Conservation (phyloP, 2,888 invertebrate species). For the Sarcophaga variegata region DNA sequence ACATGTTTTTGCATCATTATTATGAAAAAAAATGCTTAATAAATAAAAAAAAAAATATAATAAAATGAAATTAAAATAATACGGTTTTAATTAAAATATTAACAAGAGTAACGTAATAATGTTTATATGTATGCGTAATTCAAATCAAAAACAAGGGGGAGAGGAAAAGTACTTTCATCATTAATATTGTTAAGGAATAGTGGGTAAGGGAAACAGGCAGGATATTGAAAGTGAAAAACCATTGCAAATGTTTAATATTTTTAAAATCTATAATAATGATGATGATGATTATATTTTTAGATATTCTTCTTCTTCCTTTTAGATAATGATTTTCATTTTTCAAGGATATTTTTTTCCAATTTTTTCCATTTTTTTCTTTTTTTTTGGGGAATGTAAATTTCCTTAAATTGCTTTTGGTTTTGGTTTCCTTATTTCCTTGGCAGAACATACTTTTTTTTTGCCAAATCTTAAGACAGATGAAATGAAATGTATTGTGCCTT, state of each 20-base stretch:
- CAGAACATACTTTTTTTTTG: neutral
- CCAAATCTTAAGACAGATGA: neutral
- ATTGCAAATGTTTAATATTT: constrained; percentile 37
- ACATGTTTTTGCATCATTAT: constrained; percentile 4
- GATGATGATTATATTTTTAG: constrained; percentile 40
- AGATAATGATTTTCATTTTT: constrained; percentile 56
- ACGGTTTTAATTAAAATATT: constrained; percentile 1
- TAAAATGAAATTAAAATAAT: neutral
- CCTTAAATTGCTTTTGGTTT: neutral
- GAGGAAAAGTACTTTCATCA: neutral
- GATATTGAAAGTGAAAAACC: constrained; percentile 38
- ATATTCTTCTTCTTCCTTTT: neutral
- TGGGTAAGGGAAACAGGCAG: neutral
- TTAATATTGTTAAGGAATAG: neutral
- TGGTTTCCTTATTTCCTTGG: constrained; percentile 7
- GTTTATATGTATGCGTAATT: neutral
- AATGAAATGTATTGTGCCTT: constrained; percentile 29
- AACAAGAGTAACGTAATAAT: neutral
- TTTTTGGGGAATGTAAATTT: neutral
- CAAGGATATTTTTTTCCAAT: constrained; percentile 31
- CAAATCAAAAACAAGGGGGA: neutral
- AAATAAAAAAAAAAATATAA: neutral
- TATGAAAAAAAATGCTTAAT: constrained; percentile 1
- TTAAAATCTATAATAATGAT: constrained; percentile 53
- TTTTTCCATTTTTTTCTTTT: neutral